A percentile compares a stretch with the other conserved stretches of the same genome.
Evolutionary conservation across 2,888 invertebrate species (phyloP).

Genomic region (Machimus rusticus): DNA sequence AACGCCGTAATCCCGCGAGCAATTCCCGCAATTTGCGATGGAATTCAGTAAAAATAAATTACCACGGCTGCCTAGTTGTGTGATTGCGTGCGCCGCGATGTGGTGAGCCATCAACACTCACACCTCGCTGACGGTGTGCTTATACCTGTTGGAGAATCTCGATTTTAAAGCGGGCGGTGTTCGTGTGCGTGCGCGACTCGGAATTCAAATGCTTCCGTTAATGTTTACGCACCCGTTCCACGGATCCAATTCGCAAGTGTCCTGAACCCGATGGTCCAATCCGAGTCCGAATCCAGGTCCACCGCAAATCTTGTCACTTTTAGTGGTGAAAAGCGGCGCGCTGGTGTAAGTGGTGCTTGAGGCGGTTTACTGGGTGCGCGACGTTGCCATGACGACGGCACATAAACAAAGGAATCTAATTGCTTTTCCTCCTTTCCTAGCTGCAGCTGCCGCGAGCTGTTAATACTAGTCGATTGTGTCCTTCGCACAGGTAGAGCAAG

Average conservation of each 20-base stretch:
- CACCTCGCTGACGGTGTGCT: background rate
- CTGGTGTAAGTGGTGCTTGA: background rate
- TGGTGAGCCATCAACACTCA: background rate
- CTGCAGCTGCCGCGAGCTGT: conserved; percentile 3
- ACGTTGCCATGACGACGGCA: conserved; percentile 29
- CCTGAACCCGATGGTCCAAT: background rate
- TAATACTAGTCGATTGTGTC: background rate
- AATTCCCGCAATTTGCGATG: background rate
- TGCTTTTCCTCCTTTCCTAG: background rate
- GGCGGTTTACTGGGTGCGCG: background rate
- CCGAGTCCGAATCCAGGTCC: background rate
- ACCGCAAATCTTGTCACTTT: background rate
- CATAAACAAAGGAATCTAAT: conserved; percentile 31
- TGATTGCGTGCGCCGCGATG: background rate
- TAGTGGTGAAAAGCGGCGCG: background rate
- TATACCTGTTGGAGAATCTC: background rate
- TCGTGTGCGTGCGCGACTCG: background rate
- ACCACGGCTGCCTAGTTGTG: background rate
- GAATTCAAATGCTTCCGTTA: conserved; percentile 28
- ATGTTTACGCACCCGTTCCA: background rate
- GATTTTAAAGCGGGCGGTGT: background rate
- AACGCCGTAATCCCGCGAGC: background rate
- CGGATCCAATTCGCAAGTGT: background rate
- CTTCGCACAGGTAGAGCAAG: conserved; percentile 7
- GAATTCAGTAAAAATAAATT: background rate